A percentile compares a stretch with the other conserved stretches of the same genome.
Conservation (phyloP, 2,797 vertebrate genomes). For the Gorsachius magnificus region DNA sequence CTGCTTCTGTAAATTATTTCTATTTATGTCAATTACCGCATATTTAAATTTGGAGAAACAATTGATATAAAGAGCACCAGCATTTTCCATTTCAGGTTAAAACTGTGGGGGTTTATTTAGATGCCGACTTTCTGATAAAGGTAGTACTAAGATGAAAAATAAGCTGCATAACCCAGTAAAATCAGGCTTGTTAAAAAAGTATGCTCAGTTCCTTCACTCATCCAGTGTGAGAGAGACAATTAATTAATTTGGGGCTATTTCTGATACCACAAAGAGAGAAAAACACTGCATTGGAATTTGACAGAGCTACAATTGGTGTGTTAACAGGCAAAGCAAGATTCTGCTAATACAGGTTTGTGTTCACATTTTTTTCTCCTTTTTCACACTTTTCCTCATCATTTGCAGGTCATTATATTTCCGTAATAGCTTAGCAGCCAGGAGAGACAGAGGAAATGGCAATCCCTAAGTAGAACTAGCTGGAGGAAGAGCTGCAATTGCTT, state of each 20-base stretch:
- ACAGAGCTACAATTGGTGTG: background rate
- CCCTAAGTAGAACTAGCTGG: background rate
- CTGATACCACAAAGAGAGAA: background rate
- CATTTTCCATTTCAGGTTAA: background rate
- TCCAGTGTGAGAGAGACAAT: background rate
- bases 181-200: background rate
- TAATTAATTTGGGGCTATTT: background rate
- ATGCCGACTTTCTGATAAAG: background rate
- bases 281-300: background rate
- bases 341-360: background rate
- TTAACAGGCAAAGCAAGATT: background rate
- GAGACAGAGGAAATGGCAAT: background rate
- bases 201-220: background rate
- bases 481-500: constrained; percentile 9
- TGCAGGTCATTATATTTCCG: background rate
- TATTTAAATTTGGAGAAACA: background rate
- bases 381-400: background rate
- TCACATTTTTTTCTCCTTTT: background rate
- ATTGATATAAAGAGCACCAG: background rate
- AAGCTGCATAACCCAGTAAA: background rate
- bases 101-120: background rate
- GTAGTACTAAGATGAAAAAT: background rate
- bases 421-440: constrained; percentile 3
- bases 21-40: background rate
- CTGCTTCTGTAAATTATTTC: background rate